Base-by-base conservation (phyloP, 1,140 invertebrate species). In the Ridgeia piscesae region DNA sequence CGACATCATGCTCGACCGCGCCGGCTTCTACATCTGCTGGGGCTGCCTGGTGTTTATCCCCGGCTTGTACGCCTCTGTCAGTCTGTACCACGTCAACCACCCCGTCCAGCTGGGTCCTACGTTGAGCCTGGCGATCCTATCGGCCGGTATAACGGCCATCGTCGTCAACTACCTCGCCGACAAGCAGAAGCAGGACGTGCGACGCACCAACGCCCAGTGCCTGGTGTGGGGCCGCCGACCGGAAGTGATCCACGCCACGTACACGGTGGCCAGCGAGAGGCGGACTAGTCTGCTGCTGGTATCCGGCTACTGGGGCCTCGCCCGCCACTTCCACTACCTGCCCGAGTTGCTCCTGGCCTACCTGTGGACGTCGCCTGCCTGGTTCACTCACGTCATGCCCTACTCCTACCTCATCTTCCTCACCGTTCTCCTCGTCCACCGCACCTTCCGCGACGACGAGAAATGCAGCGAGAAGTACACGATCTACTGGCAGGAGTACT, bases 11-110 rank as follows among this genome's bases (percentile, higher is more conserved):
- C 92, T 97, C 33, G 97, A 97, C 94, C 94, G 97, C 91, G 97
- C 97, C 89, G 97, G 97, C 0, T 97, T 96, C 94, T 97, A 97
- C 94, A 96, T 97, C 89, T 97, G 97, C 93, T 97, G 96, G 96
- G 97, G 97, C 33, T 97, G 97, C 94, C 94, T 97, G 8, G 96
- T 96, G 0, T 97, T 95, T 94, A 95, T 97, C 1, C 97, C 97
- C 0, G 94, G 95, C 4, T 95, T 97, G 17, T 97, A 97, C 94
- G 96, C 97, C 0, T 96, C 96, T 35, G 94, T 96, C 17, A 96
- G 96, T 42, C 96, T 96, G 91, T 97, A 96, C 93, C 94, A 97
- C n/a, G 97, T 97, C 1, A 94, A 94, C 33, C 95, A 97, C 92
- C 95, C 95, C 11, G 94, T 95, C 0, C 91, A 92, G 31, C 94